Evolutionary conservation across 2,888 invertebrate genomes (phyloP).

Genomic region (Parapristionchus giblindavisi): DNA sequence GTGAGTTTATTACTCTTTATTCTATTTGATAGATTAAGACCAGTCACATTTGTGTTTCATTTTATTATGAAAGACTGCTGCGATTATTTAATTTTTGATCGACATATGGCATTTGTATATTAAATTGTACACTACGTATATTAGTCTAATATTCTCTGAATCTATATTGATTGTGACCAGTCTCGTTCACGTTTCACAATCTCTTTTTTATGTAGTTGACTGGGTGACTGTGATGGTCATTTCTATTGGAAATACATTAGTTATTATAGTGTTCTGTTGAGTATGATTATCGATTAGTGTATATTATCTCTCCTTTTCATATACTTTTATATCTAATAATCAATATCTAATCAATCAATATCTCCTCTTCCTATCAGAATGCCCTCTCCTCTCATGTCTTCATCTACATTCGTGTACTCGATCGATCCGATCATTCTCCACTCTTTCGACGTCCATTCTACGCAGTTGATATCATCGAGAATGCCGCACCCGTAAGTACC

Average conservation of each 20-base stretch:
- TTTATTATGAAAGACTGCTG: background rate
- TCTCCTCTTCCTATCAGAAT: background rate
- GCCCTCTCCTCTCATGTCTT: constrained; percentile 74
- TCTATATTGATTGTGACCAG: background rate
- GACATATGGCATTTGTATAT: no score
- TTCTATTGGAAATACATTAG: no score
- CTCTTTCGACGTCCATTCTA: constrained; percentile 87
- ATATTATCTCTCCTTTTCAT: background rate
- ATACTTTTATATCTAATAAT: no score
- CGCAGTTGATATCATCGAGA: constrained; percentile 83
- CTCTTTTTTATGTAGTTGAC: no score
- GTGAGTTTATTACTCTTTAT: constrained; percentile 65
- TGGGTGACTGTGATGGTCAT: no score
- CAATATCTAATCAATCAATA: background rate
- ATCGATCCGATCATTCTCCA: constrained; percentile 93
- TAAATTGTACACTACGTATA: background rate
- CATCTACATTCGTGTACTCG: constrained; percentile 80
- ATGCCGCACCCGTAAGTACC: constrained; percentile 74
- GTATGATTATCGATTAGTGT: constrained; percentile 72
- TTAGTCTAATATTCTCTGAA: background rate
- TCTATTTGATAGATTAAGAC: background rate
- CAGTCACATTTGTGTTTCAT: background rate
- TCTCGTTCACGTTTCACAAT: no score
- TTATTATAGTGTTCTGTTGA: no score
- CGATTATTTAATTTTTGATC: background rate